phyloP scores from a whole-genome alignment of 2,113 vertebrate species.

The Mormyrus iriodes region DNA sequence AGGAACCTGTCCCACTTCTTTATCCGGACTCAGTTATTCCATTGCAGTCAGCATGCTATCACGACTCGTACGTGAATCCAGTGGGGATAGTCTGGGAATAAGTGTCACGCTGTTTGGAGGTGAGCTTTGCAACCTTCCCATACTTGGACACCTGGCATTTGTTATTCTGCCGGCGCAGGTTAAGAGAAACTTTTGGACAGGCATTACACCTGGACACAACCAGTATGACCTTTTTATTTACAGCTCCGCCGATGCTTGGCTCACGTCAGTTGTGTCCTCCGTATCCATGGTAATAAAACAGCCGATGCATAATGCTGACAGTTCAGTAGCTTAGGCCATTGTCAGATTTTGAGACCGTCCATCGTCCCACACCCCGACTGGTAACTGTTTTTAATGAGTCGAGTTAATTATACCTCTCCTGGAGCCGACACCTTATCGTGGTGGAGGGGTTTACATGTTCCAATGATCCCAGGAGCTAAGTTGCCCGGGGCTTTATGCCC shows the following conservation, averaged over 20 bases:
- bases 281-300: constrained; percentile 22
- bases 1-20: not conserved
- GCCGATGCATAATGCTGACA: not conserved
- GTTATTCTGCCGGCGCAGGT: not conserved
- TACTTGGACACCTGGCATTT: not conserved
- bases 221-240: not conserved
- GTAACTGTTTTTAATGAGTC: not conserved
- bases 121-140: not conserved
- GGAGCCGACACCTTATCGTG: too few species aligned
- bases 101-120: not conserved
- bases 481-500: too few species aligned
- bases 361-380: not conserved
- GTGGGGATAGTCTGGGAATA: not conserved
- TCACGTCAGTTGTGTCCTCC: not conserved
- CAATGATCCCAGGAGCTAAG: too few species aligned
- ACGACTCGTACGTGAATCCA: not conserved
- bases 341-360: not conserved
- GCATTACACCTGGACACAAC: constrained; percentile 1
- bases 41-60: not conserved
- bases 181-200: not conserved
- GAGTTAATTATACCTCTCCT: constrained; percentile 15
- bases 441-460: too few species aligned
- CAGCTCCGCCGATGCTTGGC: not conserved
- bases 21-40: not conserved
- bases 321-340: constrained; percentile 7